Percentiles rank a stretch among this genome's conserved stretches.
phyloP scores from a whole-genome alignment of 2,113 vertebrate species.

The Strigops habroptila region DNA sequence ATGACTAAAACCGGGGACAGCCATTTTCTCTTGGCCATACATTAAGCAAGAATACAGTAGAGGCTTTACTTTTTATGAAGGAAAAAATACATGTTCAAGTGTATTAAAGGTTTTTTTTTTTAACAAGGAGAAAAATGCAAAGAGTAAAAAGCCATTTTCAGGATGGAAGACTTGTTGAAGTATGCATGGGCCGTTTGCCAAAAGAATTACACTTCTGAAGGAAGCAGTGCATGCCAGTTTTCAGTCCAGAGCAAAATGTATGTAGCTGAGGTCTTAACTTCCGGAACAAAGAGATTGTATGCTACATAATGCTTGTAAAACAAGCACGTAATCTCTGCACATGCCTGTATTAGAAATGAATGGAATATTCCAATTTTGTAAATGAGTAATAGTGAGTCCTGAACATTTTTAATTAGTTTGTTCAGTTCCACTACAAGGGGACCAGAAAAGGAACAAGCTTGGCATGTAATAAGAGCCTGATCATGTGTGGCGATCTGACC shows the following conservation, averaged over 20 bases:
- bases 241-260: constrained; percentile 12
- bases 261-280: constrained; percentile 10
- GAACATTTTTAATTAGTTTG: not conserved
- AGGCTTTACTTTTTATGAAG: not conserved
- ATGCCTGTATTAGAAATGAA: not conserved
- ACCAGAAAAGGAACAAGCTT: not conserved
- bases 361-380: not conserved
- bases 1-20: not conserved
- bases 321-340: constrained; percentile 12
- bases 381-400: not conserved
- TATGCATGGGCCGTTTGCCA: not conserved
- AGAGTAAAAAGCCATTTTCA: not conserved
- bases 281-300: constrained; percentile 2
- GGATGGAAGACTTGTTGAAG: not conserved
- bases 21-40: not conserved
- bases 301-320: constrained; percentile 14
- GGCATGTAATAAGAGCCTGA: not conserved
- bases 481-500: not conserved
- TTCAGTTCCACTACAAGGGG: not conserved
- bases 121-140: not conserved
- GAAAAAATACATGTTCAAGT: not conserved
- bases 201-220: not conserved
- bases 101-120: not conserved
- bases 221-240: constrained; percentile 5
- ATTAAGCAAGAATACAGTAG: not conserved